Evolutionary conservation across 2,797 vertebrate species (phyloP), one percentile per base, ranked within the genome.

Genomic region (Spea hammondii): DNA sequence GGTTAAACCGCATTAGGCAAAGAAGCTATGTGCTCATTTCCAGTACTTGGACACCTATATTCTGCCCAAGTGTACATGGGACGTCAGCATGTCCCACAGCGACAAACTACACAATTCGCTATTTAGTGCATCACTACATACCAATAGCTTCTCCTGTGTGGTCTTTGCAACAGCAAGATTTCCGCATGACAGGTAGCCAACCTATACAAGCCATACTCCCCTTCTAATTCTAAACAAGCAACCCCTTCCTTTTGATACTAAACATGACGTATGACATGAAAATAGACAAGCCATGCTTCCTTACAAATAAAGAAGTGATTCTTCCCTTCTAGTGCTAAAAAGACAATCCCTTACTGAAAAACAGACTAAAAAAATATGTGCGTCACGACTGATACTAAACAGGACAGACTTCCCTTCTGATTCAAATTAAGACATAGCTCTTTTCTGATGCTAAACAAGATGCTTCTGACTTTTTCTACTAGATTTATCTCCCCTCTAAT

Each of bases 41-140:
- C 70, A 72, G 7, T 32, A 57, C 53, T 8, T 4, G 10, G 44
- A 44, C 68, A 70, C 50, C 17, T 49, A 13, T 11, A 5, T 57
- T 47, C 11, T 59, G 9, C 17, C 49, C n/a, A 10, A 10, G 69
- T 5, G 17, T 55, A 54, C 11, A 59, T n/a, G 12, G 10, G 59
- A n/a, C 32, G 54, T 72, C 54, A 57, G 45, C 46, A 57, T 59
- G 46, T 72, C 70, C 55, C 53, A 55, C 70, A 57, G 50, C 0
- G 70, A 71, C 53, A 45, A 72, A 57, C 70, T 44, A 72, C 53
- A 72, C 70, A 72, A 46, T 32, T 47, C n/a, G 70, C 54, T 72
- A 46, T 72, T 72, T 72, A 72, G 47, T 72, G 70, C 70, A 59
- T 59, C 53, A 46, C 70, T 72, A 72, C 53, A 59, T 59, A 72